A percentile compares a stretch with the other conserved stretches of the same genome.
Conservation (phyloP, 2,888 invertebrate species). For the Catocala nupta region DNA sequence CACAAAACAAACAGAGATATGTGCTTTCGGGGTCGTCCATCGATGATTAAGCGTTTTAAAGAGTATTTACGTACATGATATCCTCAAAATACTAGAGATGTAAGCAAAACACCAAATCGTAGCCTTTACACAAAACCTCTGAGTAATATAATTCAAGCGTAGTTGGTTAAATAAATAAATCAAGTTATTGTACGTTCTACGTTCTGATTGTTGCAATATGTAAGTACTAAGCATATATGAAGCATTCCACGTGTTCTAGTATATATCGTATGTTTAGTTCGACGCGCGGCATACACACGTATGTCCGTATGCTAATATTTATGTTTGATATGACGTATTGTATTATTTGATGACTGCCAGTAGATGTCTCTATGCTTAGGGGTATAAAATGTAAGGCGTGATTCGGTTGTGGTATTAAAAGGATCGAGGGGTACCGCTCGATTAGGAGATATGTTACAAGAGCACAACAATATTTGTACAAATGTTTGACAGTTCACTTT, state of each 20-base stretch:
- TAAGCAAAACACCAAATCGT: conserved; percentile 83
- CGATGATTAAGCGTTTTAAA: conserved; percentile 60
- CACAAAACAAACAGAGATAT: conserved; percentile 71
- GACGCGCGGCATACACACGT: conserved; percentile 22
- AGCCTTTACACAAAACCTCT: conserved; percentile 67
- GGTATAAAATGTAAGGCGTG: conserved; percentile 51
- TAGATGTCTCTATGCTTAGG: conserved; percentile 50
- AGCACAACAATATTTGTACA: not conserved
- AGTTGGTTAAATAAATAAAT: conserved; percentile 44
- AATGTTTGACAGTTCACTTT: no score
- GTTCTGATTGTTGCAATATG: conserved; percentile 31
- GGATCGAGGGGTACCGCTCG: conserved; percentile 5
- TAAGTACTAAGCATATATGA: conserved; percentile 30
- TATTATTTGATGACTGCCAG: conserved; percentile 48
- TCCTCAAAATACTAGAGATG: conserved; percentile 64
- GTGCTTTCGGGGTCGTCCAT: conserved; percentile 76
- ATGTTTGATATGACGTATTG: conserved; percentile 34
- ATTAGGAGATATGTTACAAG: not conserved
- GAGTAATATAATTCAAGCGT: conserved; percentile 32
- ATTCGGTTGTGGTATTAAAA: conserved; percentile 54
- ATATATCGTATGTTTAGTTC: conserved; percentile 29
- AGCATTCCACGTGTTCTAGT: conserved; percentile 32
- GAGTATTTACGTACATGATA: conserved; percentile 60
- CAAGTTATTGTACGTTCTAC: conserved; percentile 31
- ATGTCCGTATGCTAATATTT: conserved; percentile 30